Evolutionary conservation across 2,797 vertebrate genomes (phyloP).

Genomic region (Tragelaphus oryx): DNA sequence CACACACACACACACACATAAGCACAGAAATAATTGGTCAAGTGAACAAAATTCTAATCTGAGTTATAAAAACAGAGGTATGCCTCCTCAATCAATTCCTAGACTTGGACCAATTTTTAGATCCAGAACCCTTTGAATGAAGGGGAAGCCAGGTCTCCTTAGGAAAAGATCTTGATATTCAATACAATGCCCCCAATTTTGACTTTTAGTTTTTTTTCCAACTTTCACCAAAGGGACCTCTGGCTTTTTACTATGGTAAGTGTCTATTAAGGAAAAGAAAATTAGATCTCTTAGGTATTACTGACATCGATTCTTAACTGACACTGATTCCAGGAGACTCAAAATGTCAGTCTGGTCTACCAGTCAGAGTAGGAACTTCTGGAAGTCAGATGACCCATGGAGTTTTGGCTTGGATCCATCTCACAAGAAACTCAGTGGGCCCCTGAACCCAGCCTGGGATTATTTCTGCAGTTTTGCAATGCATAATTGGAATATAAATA

Average conservation of each 20-base stretch:
- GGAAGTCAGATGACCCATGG: background rate
- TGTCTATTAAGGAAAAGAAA: background rate
- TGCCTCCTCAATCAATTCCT: background rate
- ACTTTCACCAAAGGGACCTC: background rate
- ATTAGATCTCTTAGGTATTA: background rate
- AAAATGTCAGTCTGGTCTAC: background rate
- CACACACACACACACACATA: background rate
- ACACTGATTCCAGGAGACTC: background rate
- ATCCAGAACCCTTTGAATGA: background rate
- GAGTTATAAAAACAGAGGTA: background rate
- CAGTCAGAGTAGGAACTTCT: background rate
- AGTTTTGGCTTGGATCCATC: background rate
- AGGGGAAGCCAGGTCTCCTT: background rate
- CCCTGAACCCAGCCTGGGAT: background rate
- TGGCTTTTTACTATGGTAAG: background rate
- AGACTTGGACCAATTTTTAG: background rate
- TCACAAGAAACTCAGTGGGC: background rate
- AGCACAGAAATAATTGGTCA: background rate
- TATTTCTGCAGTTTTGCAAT: background rate
- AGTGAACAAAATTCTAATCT: background rate
- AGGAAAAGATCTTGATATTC: background rate
- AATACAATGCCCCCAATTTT: background rate
- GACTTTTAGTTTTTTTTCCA: background rate
- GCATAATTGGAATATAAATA: background rate
- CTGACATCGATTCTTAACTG: background rate